Conservation (phyloP, 2,888 invertebrate genomes). For the Melangyna quadrimaculata region DNA sequence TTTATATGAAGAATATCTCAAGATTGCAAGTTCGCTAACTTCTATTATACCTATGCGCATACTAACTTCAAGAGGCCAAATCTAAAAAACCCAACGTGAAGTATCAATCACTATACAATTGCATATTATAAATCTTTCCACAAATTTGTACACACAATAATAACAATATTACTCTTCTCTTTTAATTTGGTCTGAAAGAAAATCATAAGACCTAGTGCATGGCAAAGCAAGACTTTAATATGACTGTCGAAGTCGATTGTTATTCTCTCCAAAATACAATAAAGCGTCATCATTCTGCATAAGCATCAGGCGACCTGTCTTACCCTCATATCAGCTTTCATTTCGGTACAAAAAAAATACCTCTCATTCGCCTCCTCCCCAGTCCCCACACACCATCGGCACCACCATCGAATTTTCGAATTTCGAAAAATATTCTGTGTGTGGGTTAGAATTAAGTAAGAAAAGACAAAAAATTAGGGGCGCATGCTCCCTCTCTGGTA, state of each 20-base stretch:
- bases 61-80: background rate
- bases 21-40: background rate
- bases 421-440: constrained; percentile 46
- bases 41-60: background rate
- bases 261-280: constrained; percentile 19
- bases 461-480: constrained; percentile 37
- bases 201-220: constrained; percentile 19
- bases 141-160: background rate
- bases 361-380: background rate
- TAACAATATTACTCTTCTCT: constrained; percentile 13
- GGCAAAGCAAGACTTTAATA: background rate
- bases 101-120: background rate
- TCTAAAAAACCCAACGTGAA: background rate
- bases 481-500: constrained; percentile 68
- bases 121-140: background rate
- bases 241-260: constrained; percentile 7
- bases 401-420: constrained; percentile 36
- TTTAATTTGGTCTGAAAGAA: constrained; percentile 16
- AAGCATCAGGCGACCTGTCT: constrained; percentile 23
- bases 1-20: background rate
- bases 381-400: background rate
- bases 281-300: constrained; percentile 38
- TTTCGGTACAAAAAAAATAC: background rate
- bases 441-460: background rate
- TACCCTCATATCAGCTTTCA: constrained; percentile 67